phyloP scores from a whole-genome alignment of 2,113 vertebrate species.

The Pelmatolapia mariae region DNA sequence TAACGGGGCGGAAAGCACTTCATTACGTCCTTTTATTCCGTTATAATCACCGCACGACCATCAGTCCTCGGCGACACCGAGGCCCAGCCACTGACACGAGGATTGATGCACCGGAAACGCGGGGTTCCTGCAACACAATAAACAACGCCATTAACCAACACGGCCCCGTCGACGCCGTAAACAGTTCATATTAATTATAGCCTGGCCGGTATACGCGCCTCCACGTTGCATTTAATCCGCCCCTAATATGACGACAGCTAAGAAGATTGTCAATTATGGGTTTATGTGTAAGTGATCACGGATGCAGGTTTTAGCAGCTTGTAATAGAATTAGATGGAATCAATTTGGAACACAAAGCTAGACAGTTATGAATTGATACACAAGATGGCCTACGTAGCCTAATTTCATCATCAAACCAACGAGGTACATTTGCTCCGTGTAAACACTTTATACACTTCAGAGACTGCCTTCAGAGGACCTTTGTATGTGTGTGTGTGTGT shows the following conservation, averaged over 20 bases:
- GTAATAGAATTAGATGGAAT: slow-evolving; percentile 58
- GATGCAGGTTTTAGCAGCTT: slow-evolving; percentile 44
- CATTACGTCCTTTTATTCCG: slow-evolving; percentile 71
- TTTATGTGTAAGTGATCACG: slow-evolving; percentile 55
- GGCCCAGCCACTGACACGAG: slow-evolving; percentile 52
- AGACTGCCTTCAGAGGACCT: neutral
- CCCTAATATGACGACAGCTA: slow-evolving; percentile 54
- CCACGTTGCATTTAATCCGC: slow-evolving; percentile 56
- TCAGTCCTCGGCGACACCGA: slow-evolving; percentile 60
- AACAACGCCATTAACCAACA: slow-evolving; percentile 70
- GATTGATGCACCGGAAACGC: slow-evolving; percentile 67
- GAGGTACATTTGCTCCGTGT: neutral
- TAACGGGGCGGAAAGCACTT: slow-evolving; percentile 72
- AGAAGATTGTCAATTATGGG: slow-evolving; percentile 54
- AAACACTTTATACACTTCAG: neutral
- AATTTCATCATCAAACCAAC: slow-evolving; percentile 5
- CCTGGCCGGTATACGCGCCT: slow-evolving; percentile 27
- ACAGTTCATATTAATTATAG: slow-evolving; percentile 67
- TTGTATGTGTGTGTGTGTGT: neutral
- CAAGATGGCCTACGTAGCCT: neutral
- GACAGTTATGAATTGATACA: slow-evolving; percentile 29
- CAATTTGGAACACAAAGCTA: slow-evolving; percentile 34
- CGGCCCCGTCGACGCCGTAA: slow-evolving; percentile 50
- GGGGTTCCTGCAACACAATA: slow-evolving; percentile 64
- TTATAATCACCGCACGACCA: slow-evolving; percentile 68